phyloP scores from a whole-genome alignment of 1,140 invertebrate species.

The Oncopeltus fasciatus region DNA sequence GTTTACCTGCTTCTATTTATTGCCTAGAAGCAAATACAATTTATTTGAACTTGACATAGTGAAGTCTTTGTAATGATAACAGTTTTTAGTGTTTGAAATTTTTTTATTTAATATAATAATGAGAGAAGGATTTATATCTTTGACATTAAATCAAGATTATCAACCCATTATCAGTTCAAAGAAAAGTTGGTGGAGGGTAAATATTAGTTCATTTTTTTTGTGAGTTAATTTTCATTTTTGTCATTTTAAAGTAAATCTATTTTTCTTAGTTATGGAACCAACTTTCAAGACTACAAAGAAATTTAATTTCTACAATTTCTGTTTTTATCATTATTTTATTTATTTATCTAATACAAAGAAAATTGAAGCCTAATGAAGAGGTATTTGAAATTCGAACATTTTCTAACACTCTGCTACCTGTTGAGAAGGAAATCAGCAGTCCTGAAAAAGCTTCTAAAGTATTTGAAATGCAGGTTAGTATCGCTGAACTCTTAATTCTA shows the following conservation, averaged over 20 bases:
- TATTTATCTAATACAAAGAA: conserved; percentile 33
- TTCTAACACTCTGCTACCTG: background rate
- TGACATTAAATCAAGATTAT: conserved; percentile 11
- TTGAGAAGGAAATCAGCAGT: background rate
- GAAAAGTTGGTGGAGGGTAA: conserved; percentile 33
- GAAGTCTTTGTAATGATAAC: background rate
- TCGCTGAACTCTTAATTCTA: background rate
- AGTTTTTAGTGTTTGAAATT: background rate
- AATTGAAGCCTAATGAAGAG: background rate
- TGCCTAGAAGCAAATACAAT: no score
- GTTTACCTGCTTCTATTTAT: no score
- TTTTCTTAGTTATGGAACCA: conserved; percentile 62
- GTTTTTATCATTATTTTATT: conserved; percentile 36
- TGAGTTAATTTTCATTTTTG: background rate
- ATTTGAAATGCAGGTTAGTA: background rate
- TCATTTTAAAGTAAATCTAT: conserved; percentile 15
- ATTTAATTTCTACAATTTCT: conserved; percentile 46
- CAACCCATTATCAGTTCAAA: conserved; percentile 10
- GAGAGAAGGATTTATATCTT: conserved; percentile 13
- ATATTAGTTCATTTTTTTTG: background rate
- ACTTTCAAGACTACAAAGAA: conserved; percentile 65
- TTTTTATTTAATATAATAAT: background rate
- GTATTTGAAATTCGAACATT: background rate
- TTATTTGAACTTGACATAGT: background rate
- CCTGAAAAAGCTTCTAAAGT: background rate